Percentiles rank a stretch among this genome's conserved stretches.
Conservation (phyloP, 2,888 invertebrate genomes). For the Tenthredo livida region DNA sequence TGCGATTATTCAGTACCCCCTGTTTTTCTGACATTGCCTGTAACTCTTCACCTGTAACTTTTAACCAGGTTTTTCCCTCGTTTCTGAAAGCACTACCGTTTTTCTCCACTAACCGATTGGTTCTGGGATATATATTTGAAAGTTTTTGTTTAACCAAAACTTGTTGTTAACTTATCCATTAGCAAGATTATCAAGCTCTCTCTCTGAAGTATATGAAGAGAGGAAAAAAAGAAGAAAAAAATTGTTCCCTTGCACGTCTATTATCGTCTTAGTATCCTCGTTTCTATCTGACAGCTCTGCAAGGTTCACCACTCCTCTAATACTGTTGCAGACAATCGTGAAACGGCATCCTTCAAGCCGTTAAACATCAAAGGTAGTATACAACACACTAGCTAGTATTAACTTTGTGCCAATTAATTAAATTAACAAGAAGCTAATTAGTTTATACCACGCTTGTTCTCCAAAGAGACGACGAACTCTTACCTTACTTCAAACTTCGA, state of each 20-base stretch:
- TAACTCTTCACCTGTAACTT: neutral
- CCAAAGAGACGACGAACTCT: constrained; percentile 18
- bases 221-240: neutral
- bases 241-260: neutral
- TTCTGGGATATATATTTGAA: neutral
- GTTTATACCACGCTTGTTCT: constrained; percentile 54
- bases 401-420: constrained; percentile 64
- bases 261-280: neutral
- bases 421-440: constrained; percentile 68
- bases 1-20: neutral
- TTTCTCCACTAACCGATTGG: neutral
- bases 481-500: neutral
- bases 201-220: neutral
- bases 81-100: neutral
- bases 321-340: constrained; percentile 12
- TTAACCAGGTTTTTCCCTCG: neutral
- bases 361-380: constrained; percentile 63
- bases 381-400: constrained; percentile 7
- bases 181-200: neutral
- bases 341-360: constrained; percentile 59
- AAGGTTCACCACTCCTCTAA: neutral
- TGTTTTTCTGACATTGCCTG: neutral
- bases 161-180: constrained; percentile 7
- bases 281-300: neutral
- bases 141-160: neutral